phyloP scores from a whole-genome alignment of 1,140 invertebrate genomes.

The Drosophila santomea region DNA sequence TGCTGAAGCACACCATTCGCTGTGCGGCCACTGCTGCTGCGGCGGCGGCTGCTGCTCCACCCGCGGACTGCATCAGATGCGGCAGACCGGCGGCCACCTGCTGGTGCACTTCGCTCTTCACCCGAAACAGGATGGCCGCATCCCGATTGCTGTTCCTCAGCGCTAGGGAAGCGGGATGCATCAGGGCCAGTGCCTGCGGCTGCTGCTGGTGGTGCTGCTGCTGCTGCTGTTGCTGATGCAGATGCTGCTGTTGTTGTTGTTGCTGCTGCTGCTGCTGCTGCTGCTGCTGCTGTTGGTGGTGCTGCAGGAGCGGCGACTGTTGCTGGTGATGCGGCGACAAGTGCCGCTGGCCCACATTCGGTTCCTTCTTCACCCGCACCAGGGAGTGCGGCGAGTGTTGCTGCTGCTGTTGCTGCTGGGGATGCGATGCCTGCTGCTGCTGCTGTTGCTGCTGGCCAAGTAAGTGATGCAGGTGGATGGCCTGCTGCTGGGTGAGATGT shows the following conservation, averaged over 20 bases:
- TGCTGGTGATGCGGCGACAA: constrained; percentile 73
- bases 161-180: constrained; percentile 79
- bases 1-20: constrained; percentile 87
- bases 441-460: constrained; percentile 84
- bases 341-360: constrained; percentile 72
- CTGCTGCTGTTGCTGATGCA: constrained; percentile 49
- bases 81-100: constrained; percentile 72
- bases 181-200: constrained; percentile 78
- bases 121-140: constrained; percentile 78
- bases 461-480: constrained; percentile 75
- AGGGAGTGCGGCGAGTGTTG: constrained; percentile 85
- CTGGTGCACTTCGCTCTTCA: constrained; percentile 83
- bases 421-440: constrained; percentile 72
- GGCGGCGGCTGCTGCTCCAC: constrained; percentile 65
- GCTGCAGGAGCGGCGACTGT: constrained; percentile 72
- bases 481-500: constrained; percentile 75
- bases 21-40: constrained; percentile 82
- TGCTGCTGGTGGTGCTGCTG: constrained; percentile 82
- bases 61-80: constrained; percentile 72
- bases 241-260: constrained; percentile 36
- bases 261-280: constrained; percentile 34
- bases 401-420: constrained; percentile 78
- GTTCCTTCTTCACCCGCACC: constrained; percentile 85
- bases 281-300: constrained; percentile 60
- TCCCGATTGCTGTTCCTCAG: constrained; percentile 78